Evolutionary conservation across 2,797 vertebrate genomes (phyloP), one percentile per base, ranked within the genome.

Genomic region (Gadopsis bispinosus): DNA sequence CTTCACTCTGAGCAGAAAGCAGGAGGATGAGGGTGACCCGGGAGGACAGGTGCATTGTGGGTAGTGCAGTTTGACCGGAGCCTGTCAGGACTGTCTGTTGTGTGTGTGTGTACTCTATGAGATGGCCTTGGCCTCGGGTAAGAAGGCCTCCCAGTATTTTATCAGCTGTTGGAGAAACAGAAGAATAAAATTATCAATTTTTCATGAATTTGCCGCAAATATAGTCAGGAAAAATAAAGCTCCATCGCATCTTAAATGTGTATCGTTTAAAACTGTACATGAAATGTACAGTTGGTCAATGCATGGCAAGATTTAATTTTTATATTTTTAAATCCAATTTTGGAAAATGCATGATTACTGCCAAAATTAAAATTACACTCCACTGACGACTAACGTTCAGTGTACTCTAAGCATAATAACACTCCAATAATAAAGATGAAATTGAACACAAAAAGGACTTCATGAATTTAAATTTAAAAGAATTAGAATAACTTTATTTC

Each of bases 41-140:
- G 56, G 51, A 50, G 65, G 51, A 61, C 81, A 79, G 85, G 83
- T 85, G 89, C 86, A 89, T 91, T 61, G 13, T 91, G 91, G 90
- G 89, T 84, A 81, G 61, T 78, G 88, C 80, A 79, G 86, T 89
- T 59, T 68, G 73, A 75, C 48, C 12, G 13, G 80, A 80, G 75
- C 55, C 71, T 31, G 79, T 86, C 65, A 16, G 63, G 77, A 69
- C 60, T 59, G 79, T 78, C 77, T 56, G 70, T 61, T 41, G 53
- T 31, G 66, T 67, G 0, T 69, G 63, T n/a, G 41, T 33, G 19
- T 51, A 61, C 85, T 91, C 95, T 95, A 99, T 81, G 97, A 97
- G 87, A 99, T 98, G 83, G 98, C 97, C 96, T 99, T 99, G 93
- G 98, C 98, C 95, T 99, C 98, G 48, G 98, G 98, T 91, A 99